These are phyloP conservation scores for Marasmarcha lunaedactyla DNA, from an alignment of 2,888 invertebrate species.

Conservation along the genomic window DNA sequence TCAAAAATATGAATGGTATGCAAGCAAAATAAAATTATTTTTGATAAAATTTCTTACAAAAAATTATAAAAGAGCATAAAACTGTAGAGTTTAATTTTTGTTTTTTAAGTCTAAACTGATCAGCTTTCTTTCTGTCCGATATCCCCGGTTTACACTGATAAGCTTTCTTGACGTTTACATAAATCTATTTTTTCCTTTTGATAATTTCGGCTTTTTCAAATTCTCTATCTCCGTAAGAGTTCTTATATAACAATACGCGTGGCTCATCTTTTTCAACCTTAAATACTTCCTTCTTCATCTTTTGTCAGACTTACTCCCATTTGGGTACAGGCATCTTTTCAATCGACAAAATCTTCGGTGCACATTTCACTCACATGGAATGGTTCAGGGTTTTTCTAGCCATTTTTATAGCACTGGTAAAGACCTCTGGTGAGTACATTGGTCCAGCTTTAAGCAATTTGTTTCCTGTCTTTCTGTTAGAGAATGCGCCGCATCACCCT, in stretches of 20 bases:
- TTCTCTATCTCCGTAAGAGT: conserved; percentile 3
- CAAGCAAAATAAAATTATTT: too few species aligned
- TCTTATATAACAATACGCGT: conserved; percentile 4
- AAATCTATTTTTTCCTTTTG: conserved; percentile 6
- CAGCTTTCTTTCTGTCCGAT: conserved; percentile 5
- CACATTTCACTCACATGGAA: conserved; percentile 4
- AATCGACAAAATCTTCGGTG: conserved; percentile 1
- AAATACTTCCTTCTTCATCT: conserved; percentile 3
- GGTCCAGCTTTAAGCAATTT: conserved; percentile 18
- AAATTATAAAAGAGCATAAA: conserved; percentile 8
- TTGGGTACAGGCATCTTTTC: conserved; percentile 11
- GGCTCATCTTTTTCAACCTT: conserved; percentile 5
- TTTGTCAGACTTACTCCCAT: conserved; percentile 4
- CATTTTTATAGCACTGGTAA: conserved; percentile 8
- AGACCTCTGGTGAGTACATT: conserved; percentile 16
- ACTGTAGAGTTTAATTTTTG: conserved; percentile 9
- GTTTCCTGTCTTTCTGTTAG: conserved; percentile 21
- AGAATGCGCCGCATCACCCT: conserved; percentile 23
- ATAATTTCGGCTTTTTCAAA: conserved; percentile 5
- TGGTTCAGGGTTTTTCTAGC: conserved; percentile 4
- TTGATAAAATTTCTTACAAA: too few species aligned
- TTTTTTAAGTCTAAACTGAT: conserved; percentile 7
- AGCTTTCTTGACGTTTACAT: conserved; percentile 6
- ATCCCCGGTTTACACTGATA: conserved; percentile 5
- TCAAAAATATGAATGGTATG: not conserved